A percentile compares a stretch with the other conserved stretches of the same genome.
Conservation (phyloP, 2,888 invertebrate species). For the Lumbricus terrestris region DNA sequence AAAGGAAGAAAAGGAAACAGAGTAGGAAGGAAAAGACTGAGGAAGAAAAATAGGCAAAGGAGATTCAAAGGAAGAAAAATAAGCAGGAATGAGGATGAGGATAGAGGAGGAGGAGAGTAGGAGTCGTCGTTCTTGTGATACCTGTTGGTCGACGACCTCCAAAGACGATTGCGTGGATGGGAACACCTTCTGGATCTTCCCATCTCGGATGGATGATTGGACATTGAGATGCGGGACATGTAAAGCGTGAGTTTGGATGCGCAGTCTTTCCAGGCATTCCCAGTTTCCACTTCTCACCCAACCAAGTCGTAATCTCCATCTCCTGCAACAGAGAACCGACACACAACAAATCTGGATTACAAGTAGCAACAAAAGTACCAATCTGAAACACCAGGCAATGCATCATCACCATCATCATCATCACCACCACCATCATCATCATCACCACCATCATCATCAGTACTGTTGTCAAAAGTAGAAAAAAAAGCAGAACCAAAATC, state of each 20-base stretch:
- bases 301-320: constrained; percentile 37
- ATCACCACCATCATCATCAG: no score
- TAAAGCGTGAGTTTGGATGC: constrained; percentile 44
- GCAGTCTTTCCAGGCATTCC: constrained; percentile 41
- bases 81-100: no score
- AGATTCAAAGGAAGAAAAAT: no score
- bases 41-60: no score
- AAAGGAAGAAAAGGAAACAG: no score
- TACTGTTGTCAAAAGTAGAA: no score
- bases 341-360: neutral
- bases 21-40: no score
- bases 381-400: neutral
- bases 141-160: constrained; percentile 40
- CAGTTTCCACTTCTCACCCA: constrained; percentile 39
- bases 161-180: constrained; percentile 46
- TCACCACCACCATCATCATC: no score
- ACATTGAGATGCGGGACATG: constrained; percentile 43
- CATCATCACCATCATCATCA: neutral
- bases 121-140: constrained; percentile 27
- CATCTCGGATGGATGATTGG: constrained; percentile 44
- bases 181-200: constrained; percentile 45
- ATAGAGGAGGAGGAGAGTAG: neutral
- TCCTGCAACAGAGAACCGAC: constrained; percentile 12
- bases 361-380: no score
- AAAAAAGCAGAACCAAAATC: no score